Base-by-base conservation (phyloP, 2,888 invertebrate species). In the Steinernema hermaphroditum region DNA sequence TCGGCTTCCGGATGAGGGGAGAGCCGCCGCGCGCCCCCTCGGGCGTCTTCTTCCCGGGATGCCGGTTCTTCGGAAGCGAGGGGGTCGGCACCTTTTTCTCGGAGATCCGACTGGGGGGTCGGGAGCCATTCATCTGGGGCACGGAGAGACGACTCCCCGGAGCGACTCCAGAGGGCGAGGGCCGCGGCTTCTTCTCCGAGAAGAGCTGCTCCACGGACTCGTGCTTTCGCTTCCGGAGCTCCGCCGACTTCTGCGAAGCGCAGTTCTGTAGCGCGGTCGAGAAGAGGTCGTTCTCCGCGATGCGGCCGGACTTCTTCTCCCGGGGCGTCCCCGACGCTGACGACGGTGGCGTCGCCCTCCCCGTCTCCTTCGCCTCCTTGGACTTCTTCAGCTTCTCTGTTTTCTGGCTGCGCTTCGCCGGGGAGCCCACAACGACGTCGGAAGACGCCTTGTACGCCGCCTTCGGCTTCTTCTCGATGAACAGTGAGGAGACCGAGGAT, bases 1-100 rank as follows among this genome's bases (percentile, higher is more conserved):
- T 49, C 12, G 9, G 9, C 19, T 49, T 49, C n/a, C n/a, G n/a
- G n/a, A n/a, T n/a, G n/a, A n/a, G n/a, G 19, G 12, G 12, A 49
- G 49, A 49, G 6, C 9, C 16, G 9, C 9, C 43, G 16, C 8
- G 16, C 8, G n/a, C 16, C n/a, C 16, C 46, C 27, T 54, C 54
- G 27, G 54, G 54, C 2, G 54, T 54, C 27, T 54, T 54, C 54
- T 54, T 54, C 27, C 54, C 54, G 4, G 54, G 54, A 24, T 22
- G 24, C 9, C 46, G 46, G 46, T 46, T 46, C 24, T 9, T 9
- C 6, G 12, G 54, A 54, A 27, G 54, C 6, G 27, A 54, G 22
- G 22, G 54, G 2, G 27, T 54, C 54, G 54, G 54, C 14, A 16
- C 27, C 27, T 27, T 54, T 19, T 49, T 49, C 6, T 8, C 49